Evolutionary conservation across 1,140 invertebrate genomes (phyloP).

Genomic region (Drosophila sp.): DNA sequence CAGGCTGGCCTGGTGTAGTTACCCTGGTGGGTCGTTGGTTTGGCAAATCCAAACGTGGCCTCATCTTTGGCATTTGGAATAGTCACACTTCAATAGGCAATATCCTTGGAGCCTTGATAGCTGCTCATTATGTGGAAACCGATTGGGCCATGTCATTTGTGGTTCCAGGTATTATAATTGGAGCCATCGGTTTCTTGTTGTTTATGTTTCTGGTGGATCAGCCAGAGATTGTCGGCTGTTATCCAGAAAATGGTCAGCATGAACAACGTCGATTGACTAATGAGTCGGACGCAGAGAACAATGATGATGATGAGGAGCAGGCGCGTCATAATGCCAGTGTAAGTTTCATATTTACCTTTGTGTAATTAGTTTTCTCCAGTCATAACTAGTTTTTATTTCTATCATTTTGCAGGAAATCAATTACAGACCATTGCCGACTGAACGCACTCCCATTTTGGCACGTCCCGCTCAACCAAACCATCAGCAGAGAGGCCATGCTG

Average conservation of each 20-base stretch:
- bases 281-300: constrained; percentile 69
- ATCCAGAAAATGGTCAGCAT: constrained; percentile 69
- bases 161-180: constrained; percentile 95
- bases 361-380: no score
- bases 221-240: constrained; percentile 89
- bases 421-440: constrained; percentile 76
- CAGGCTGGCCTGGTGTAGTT: constrained; percentile 95
- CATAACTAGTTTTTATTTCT: background rate
- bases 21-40: constrained; percentile 98
- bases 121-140: constrained; percentile 91
- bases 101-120: constrained; percentile 93
- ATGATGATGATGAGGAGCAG: constrained; percentile 49
- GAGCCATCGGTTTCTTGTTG: constrained; percentile 89
- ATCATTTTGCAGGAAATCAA: constrained; percentile 82
- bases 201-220: constrained; percentile 94
- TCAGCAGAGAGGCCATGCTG: constrained; percentile 65
- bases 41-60: constrained; percentile 93
- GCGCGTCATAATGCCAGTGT: constrained; percentile 59
- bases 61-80: constrained; percentile 98
- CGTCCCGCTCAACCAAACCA: constrained; percentile 20
- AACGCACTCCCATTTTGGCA: constrained; percentile 83
- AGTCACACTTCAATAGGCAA: constrained; percentile 98
- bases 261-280: constrained; percentile 55
- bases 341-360: constrained; percentile 34
- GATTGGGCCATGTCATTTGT: constrained; percentile 97